Evolutionary conservation across 2,888 invertebrate genomes (phyloP), one percentile per base, ranked within the genome.

Genomic region (Xylota sylvarum): DNA sequence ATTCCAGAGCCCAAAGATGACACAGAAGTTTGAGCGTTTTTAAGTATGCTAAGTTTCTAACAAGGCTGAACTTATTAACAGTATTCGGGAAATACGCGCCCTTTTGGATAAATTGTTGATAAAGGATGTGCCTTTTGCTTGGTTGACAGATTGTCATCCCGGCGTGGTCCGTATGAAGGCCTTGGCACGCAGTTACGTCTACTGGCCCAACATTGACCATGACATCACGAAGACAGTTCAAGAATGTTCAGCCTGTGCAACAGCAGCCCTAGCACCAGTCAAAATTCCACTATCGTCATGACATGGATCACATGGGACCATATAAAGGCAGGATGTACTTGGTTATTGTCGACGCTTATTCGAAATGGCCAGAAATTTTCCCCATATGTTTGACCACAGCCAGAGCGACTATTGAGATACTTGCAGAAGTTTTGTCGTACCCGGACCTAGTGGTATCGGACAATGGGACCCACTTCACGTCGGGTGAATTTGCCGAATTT

Each of bases 361-460:
- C 50, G 6, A 50, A 50, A 23, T 50, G 10, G 50, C 56, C 56
- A 32, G 30, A 56, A 32, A 56, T 56, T 56, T 56, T 56, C 5
- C 10, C 9, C 23, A 50, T 50, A 23, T 23, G 14, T 10, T 23
- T 12, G 23, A 50, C 50, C 23, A 56, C 56, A 56, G 32, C 7
- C 32, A 32, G 32, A 56, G 32, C 56, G 5, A 56, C 56, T 56
- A 23, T 50, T 10, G 19, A 48, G 10, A 19, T 23, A 23, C 23
- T 23, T 50, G 7, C 50, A 50, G 12, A 50, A 12, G 4, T 50
- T 19, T 69, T 85, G 27, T 43, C 46, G 37, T 19, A 67, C 7
- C 81, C 84, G n/a, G 76, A 73, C 50, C 17, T 23, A n/a, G 35
- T 88, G 5, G 86, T 50, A 56, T 35, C 32, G 10, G 17, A 56